Percentiles rank a stretch among this genome's conserved stretches.
Evolutionary conservation across 2,113 vertebrate genomes (phyloP).

Genomic region (Lepisosteus oculatus): DNA sequence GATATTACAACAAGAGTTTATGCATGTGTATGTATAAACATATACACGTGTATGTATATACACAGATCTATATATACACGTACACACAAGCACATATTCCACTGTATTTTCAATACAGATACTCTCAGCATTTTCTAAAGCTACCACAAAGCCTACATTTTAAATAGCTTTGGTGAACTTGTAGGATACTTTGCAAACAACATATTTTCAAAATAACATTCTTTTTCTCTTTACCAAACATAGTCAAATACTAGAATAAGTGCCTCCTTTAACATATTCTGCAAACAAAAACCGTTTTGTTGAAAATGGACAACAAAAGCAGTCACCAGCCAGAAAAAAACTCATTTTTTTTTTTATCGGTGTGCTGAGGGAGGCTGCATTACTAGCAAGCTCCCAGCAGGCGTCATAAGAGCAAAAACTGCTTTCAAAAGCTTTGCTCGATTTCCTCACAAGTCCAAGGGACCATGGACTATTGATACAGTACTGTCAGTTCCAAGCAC

Average conservation of each 20-base stretch:
- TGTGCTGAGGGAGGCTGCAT: no score
- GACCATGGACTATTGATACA: no score
- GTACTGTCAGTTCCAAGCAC: no score
- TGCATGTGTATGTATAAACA: constrained; percentile 37
- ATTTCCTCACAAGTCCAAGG: no score
- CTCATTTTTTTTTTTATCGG: no score
- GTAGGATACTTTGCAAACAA: constrained; percentile 27
- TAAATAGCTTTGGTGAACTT: constrained; percentile 65
- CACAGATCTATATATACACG: constrained; percentile 16
- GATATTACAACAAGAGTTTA: constrained; percentile 50
- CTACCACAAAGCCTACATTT: constrained; percentile 35
- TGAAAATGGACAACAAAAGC: no score
- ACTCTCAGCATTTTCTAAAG: constrained; percentile 36
- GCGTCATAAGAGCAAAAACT: no score
- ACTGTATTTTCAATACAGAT: constrained; percentile 34
- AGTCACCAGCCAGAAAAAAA: no score
- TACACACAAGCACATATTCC: constrained; percentile 42
- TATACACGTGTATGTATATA: constrained; percentile 17
- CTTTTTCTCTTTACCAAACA: constrained; percentile 22
- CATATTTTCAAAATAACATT: constrained; percentile 11
- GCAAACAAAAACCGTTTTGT: neutral
- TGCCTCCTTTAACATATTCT: constrained; percentile 46
- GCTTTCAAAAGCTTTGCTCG: no score
- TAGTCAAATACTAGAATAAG: constrained; percentile 44
- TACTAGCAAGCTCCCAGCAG: no score